phyloP scores from a whole-genome alignment of 2,797 vertebrate species.

The Clarias laeviceps region DNA sequence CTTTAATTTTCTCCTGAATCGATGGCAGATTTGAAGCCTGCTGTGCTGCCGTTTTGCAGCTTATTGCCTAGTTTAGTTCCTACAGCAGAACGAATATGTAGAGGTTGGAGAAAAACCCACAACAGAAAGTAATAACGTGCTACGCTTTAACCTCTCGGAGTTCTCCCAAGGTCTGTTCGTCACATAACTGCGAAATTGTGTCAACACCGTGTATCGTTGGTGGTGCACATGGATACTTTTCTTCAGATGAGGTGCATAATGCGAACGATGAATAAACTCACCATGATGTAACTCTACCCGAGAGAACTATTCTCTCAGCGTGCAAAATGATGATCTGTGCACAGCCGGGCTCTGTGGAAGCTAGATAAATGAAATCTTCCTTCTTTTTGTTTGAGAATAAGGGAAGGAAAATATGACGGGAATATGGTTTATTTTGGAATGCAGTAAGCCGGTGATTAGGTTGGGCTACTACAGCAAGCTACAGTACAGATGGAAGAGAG shows the following conservation, averaged over 20 bases:
- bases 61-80: constrained; percentile 23
- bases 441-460: background rate
- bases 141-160: background rate
- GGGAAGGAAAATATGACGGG: background rate
- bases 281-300: background rate
- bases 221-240: background rate
- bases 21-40: constrained; percentile 37
- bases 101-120: constrained; percentile 21
- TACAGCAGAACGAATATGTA: constrained; percentile 19
- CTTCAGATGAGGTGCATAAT: background rate
- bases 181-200: background rate
- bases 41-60: background rate
- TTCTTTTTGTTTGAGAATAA: background rate
- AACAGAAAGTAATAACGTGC: constrained; percentile 20
- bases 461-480: background rate
- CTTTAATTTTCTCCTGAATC: constrained; percentile 43
- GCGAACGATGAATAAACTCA: background rate
- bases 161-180: background rate
- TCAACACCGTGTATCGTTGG: background rate
- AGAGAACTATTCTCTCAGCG: too few species aligned
- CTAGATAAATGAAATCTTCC: background rate
- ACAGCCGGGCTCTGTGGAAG: background rate
- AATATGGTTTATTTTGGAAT: background rate
- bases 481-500: background rate
- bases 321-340: background rate